These are phyloP conservation scores for Pasiphila rectangulata DNA, from an alignment of 2,888 invertebrate species.

Conservation along the genomic window DNA sequence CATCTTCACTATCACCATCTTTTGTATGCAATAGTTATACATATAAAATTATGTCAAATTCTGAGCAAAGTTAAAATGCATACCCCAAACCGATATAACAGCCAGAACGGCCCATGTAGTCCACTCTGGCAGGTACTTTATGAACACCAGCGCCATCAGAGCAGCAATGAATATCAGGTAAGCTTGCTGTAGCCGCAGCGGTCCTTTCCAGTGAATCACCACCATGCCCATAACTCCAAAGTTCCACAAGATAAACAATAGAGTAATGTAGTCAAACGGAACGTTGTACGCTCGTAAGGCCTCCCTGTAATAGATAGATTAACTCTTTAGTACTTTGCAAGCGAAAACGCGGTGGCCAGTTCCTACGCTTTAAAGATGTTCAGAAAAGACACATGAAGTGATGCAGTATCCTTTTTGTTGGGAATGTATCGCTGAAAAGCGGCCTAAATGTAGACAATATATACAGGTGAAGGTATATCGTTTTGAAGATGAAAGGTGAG, in stretches of 20 bases:
- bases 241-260: constrained; percentile 96
- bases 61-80: background rate
- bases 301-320: constrained; percentile 83
- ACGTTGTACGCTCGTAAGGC: constrained; percentile 95
- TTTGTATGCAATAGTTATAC: too few species aligned
- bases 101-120: constrained; percentile 98
- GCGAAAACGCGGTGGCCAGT: too few species aligned
- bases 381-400: too few species aligned
- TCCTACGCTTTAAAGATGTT: too few species aligned
- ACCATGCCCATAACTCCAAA: constrained; percentile 99
- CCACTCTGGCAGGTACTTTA: constrained; percentile 99
- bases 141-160: constrained; percentile 98
- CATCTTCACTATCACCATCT: too few species aligned
- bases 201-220: constrained; percentile 99
- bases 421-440: too few species aligned
- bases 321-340: background rate
- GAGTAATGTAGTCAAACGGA: constrained; percentile 96
- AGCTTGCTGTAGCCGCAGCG: constrained; percentile 94
- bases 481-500: too few species aligned
- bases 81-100: constrained; percentile 98
- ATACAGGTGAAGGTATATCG: too few species aligned
- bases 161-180: constrained; percentile 99
- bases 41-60: background rate
- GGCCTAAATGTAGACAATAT: too few species aligned
- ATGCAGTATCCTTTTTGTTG: too few species aligned